Base-by-base conservation (phyloP, 2,113 vertebrate genomes). In the Elephas maximus region DNA sequence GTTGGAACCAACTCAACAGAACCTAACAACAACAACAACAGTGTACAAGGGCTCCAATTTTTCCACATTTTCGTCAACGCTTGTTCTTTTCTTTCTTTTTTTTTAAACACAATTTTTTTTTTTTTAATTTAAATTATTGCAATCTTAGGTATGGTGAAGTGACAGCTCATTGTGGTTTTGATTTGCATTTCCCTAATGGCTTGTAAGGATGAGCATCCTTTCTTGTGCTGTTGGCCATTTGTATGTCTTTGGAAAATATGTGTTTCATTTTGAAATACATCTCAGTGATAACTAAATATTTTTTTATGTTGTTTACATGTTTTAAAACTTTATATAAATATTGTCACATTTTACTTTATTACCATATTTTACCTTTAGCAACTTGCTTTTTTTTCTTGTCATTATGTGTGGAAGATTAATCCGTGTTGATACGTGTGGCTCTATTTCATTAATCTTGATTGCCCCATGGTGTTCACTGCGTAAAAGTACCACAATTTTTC, bases 261-360 rank as follows among this genome's bases (percentile, higher is more conserved):
- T 41, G 33, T 95, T 65, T 77, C 41, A 78, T 92, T 51, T 78
- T 71, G 78, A 85, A 89, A 44, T 53, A n/a, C 10, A 1, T 44
- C 11, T 10, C 30, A 57, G 63, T n/a, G 84, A 8, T 30, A 0
- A 37, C 14, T 30, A n/a, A 57, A 69, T 30, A 24, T 30, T 45
- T 0, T 37, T 30, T 45, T 0, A 14, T 62, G 83, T 26, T 4
- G 6, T 41, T 51, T 41, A 17, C 5, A 2, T 33, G 48, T 28
- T 74, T 84, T 74, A 77, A 77, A 60, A 83, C 45, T n/a, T 73
- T 79, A 10, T 44, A 0, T 30, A 57, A 53, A 48, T 28, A 30
- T 44, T 24, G 77, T 4, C 8, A 1, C 30, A 41, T 44, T n/a
- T 44, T 48, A 33, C 24, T 3, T 0, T 57, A 1, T 63, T 0